Percentiles rank a stretch among this genome's conserved stretches.
Evolutionary conservation across 2,797 vertebrate genomes (phyloP).

Genomic region (Alca torda): DNA sequence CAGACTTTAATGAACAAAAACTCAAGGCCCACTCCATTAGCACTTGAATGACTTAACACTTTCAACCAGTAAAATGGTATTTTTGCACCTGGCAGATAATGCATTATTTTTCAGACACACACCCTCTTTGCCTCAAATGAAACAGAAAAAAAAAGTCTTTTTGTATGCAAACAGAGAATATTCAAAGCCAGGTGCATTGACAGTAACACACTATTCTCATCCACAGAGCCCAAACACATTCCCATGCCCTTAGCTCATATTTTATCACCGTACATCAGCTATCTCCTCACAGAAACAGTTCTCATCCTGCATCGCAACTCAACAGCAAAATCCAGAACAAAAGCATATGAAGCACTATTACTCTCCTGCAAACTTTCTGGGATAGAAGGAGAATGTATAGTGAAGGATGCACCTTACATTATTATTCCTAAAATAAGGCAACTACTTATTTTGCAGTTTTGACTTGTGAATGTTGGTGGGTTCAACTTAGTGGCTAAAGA

Average conservation of each 20-base stretch:
- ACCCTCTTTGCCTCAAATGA: neutral
- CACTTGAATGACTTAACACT: neutral
- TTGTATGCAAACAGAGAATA: neutral
- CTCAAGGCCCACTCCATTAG: neutral
- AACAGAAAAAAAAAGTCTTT: neutral
- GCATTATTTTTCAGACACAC: neutral
- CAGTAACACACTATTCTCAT: neutral
- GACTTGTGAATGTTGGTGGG: neutral
- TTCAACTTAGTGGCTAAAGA: neutral
- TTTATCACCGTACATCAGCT: neutral
- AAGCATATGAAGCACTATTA: neutral
- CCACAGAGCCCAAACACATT: neutral
- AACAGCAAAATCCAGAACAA: neutral
- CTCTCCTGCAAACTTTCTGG: neutral
- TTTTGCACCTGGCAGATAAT: neutral
- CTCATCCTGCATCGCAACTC: neutral
- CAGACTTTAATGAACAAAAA: neutral
- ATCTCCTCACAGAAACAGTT: neutral
- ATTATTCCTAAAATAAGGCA: neutral
- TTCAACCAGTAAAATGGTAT: neutral
- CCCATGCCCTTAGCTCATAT: neutral
- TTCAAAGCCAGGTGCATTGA: neutral
- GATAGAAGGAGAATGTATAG: neutral
- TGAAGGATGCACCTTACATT: rapidly evolving
- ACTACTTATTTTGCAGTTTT: neutral